Evolutionary conservation across 1,140 invertebrate genomes (phyloP).

Genomic region (Drosophila novamexicana): DNA sequence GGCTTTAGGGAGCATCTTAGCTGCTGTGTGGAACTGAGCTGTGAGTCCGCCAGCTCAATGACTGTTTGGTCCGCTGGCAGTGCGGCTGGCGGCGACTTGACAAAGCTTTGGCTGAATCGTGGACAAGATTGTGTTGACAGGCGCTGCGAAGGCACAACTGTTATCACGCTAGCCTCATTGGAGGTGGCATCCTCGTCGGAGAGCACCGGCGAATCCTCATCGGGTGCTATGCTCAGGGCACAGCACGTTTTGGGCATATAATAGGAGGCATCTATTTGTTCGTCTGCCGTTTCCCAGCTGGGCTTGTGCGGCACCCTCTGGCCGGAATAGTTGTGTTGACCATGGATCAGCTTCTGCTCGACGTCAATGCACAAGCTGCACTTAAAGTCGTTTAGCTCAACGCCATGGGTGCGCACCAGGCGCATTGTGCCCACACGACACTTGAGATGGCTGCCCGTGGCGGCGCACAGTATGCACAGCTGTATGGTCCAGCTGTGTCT

Average conservation of each 20-base stretch:
- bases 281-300: background rate
- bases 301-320: background rate
- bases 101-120: background rate
- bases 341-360: constrained; percentile 24
- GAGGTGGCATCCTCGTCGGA: constrained; percentile 4
- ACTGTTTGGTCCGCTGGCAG: background rate
- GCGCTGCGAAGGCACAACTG: background rate
- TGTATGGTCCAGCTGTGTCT: constrained; percentile 26
- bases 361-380: constrained; percentile 38
- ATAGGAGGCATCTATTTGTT: constrained; percentile 18
- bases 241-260: constrained; percentile 23
- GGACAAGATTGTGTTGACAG: too few relatives aligned
- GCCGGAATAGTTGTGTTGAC: background rate
- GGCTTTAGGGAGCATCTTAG: background rate
- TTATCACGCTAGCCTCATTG: constrained; percentile 1
- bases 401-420: background rate
- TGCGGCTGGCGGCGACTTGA: background rate
- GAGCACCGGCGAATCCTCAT: background rate
- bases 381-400: constrained; percentile 14
- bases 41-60: constrained; percentile 19
- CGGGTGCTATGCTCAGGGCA: background rate
- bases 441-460: constrained; percentile 36
- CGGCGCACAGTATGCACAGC: constrained; percentile 45
- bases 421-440: constrained; percentile 13
- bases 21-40: background rate